Evolutionary conservation across 2,113 vertebrate genomes (phyloP).

Genomic region (Macrotus californicus): DNA sequence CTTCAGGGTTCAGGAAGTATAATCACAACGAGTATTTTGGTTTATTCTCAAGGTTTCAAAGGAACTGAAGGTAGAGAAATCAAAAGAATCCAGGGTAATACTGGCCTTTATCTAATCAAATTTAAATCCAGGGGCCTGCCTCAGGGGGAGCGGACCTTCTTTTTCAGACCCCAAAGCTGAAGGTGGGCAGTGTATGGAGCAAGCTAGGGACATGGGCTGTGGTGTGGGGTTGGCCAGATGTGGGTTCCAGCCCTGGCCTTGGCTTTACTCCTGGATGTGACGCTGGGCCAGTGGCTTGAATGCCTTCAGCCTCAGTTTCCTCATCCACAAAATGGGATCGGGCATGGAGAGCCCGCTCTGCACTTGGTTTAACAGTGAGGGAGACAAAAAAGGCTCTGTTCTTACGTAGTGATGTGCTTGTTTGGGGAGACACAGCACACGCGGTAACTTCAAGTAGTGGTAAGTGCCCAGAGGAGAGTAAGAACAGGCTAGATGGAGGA

Average conservation of each 20-base stretch:
- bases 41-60: background rate
- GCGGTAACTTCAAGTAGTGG: background rate
- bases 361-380: background rate
- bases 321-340: background rate
- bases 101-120: background rate
- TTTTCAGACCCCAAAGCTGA: background rate
- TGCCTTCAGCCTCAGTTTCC: background rate
- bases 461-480: background rate
- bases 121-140: background rate
- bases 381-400: background rate
- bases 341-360: background rate
- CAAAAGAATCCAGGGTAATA: background rate
- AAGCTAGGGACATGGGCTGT: too few relatives aligned
- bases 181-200: background rate
- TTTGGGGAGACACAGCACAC: background rate
- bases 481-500: background rate
- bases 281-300: background rate
- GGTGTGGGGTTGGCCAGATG: too few relatives aligned
- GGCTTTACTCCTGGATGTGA: background rate
- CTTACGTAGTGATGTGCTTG: background rate
- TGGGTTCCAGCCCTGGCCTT: background rate
- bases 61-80: background rate
- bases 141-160: too few relatives aligned
- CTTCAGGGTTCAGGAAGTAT: background rate
- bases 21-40: background rate